Conservation (phyloP, 2,113 vertebrate genomes). For the Fregetta grallaria region DNA sequence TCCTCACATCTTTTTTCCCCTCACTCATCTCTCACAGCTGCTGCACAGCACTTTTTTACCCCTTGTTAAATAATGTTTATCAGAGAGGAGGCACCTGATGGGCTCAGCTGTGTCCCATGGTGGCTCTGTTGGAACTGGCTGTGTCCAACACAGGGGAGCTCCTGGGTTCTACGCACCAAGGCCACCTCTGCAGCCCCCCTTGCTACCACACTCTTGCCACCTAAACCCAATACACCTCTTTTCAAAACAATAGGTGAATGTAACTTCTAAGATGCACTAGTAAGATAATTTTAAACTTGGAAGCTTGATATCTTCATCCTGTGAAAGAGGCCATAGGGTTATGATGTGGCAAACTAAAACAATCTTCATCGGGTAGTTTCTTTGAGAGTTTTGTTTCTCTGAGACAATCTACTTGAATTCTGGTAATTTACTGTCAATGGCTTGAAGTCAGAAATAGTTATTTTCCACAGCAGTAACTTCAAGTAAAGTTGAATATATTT, state of each 20-base stretch:
- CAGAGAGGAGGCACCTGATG: neutral
- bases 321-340: rapidly evolving
- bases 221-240: neutral
- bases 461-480: slow-evolving; percentile 22
- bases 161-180: too few relatives aligned
- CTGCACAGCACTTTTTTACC: neutral
- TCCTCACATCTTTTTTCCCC: neutral
- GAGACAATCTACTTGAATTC: neutral
- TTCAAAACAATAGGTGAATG: neutral
- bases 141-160: neutral
- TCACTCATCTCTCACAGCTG: neutral
- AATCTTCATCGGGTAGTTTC: neutral
- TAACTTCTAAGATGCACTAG: neutral
- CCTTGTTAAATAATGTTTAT: neutral
- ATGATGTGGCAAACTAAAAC: neutral
- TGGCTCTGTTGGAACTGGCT: neutral
- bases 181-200: neutral
- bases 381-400: neutral
- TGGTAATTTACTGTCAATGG: neutral
- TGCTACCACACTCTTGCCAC: neutral
- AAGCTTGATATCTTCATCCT: neutral
- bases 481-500: slow-evolving; percentile 11
- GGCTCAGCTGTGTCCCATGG: neutral
- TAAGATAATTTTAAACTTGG: neutral
- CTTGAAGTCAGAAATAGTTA: neutral